A percentile compares a stretch with the other conserved stretches of the same genome.
Conservation (phyloP, 2,797 vertebrate species). For the Lepus townsendii region DNA sequence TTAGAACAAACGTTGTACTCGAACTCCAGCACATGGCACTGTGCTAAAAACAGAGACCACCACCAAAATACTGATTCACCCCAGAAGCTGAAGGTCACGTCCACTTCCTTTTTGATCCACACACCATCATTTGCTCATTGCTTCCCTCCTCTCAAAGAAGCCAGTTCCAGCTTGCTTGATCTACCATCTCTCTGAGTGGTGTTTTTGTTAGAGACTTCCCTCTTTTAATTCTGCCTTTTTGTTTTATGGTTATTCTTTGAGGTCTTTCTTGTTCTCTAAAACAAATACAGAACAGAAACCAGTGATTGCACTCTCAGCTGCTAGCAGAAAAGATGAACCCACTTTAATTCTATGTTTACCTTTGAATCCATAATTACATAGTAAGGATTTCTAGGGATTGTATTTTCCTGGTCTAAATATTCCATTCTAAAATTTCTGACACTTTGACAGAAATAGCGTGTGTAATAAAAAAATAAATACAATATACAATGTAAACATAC, state of each 20-base stretch:
- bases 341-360: not conserved
- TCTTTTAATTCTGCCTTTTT: slow-evolving; percentile 9
- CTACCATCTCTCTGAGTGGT: not conserved
- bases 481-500: not conserved
- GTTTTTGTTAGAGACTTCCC: slow-evolving; percentile 7
- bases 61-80: not conserved
- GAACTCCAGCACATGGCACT: not conserved
- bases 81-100: not conserved
- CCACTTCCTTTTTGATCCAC: not conserved
- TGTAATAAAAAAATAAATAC: slow-evolving; percentile 7
- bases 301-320: not conserved
- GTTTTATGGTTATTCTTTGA: slow-evolving; percentile 22
- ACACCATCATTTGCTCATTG: not conserved
- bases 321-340: not conserved
- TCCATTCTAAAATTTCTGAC: slow-evolving; percentile 37
- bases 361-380: not conserved
- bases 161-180: not conserved
- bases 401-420: not conserved
- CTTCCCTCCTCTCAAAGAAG: slow-evolving; percentile 20
- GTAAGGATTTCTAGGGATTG: not conserved
- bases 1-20: not conserved
- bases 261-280: not conserved
- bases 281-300: not conserved
- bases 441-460: not conserved
- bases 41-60: not conserved